Percentiles rank a stretch among this genome's conserved stretches.
These are phyloP conservation scores for Elymnias hypermnestra DNA, from an alignment of 1,140 invertebrate species.

Conservation along the genomic window DNA sequence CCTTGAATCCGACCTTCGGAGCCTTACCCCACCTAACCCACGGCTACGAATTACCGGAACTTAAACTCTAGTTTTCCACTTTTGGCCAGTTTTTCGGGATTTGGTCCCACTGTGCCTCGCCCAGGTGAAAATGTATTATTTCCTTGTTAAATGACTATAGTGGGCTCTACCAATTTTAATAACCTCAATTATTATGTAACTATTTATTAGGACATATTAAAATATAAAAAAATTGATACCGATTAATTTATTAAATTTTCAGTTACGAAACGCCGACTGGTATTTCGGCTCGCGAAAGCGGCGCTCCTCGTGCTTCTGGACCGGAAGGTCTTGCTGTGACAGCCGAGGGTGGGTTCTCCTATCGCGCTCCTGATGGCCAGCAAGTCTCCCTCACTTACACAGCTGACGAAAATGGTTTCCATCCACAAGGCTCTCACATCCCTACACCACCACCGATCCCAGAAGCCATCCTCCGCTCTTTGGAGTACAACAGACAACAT, in stretches of 20 bases:
- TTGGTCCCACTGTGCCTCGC: too few relatives aligned
- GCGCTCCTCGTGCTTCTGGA: conserved; percentile 79
- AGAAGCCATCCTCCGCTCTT: conserved; percentile 62
- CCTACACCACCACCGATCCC: conserved; percentile 89
- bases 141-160: too few relatives aligned
- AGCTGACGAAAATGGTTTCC: conserved; percentile 88
- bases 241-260: conserved; percentile 13
- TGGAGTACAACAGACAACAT: conserved; percentile 55
- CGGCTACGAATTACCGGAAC: too few relatives aligned
- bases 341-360: conserved; percentile 82
- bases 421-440: conserved; percentile 83
- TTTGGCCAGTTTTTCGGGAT: too few relatives aligned
- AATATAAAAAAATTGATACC: too few relatives aligned
- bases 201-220: too few relatives aligned
- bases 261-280: conserved; percentile 80
- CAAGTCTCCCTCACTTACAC: conserved; percentile 83
- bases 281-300: conserved; percentile 81
- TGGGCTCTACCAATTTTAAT: too few relatives aligned
- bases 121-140: too few relatives aligned
- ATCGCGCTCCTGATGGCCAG: conserved; percentile 84
- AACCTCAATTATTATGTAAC: too few relatives aligned
- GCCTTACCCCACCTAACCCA: too few relatives aligned
- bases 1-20: too few relatives aligned
- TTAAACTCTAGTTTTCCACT: too few relatives aligned
- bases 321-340: conserved; percentile 78